Evolutionary conservation across 1,140 invertebrate species (phyloP).

Genomic region (Melitaea cinxia): DNA sequence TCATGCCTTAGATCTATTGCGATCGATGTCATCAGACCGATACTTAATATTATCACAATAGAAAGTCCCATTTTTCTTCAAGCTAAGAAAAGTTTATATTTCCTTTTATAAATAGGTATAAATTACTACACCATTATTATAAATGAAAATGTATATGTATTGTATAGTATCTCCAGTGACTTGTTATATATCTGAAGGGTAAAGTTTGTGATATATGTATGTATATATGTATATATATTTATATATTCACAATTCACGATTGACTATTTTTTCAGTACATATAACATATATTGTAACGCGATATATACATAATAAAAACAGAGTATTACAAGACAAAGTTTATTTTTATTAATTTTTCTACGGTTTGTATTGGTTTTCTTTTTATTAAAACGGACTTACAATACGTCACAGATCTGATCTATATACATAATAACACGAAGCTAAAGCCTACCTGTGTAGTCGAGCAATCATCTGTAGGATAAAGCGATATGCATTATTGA

Average conservation of each 20-base stretch:
- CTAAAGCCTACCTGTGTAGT: conserved; percentile 30
- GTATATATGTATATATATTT: conserved; percentile 27
- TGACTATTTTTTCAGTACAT: conserved; percentile 11
- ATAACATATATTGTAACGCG: conserved; percentile 1
- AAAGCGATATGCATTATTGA: conserved; percentile 24
- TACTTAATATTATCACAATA: conserved; percentile 11
- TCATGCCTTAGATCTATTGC: conserved; percentile 32
- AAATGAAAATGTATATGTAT: conserved; percentile 13
- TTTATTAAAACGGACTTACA: not conserved
- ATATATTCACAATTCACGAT: conserved; percentile 15
- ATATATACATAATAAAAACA: not conserved
- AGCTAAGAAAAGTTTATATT: not conserved
- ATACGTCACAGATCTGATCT: conserved; percentile 8
- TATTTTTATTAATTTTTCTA: no score
- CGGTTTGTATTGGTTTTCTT: not conserved
- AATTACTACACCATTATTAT: not conserved
- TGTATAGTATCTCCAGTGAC: conserved; percentile 32
- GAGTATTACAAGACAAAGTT: conserved; percentile 3
- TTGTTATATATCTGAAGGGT: conserved; percentile 35
- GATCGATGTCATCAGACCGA: conserved; percentile 23
- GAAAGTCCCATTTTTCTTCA: not conserved
- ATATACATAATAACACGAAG: conserved; percentile 10
- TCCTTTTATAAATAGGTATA: not conserved
- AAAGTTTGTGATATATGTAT: conserved; percentile 35
- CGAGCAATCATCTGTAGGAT: conserved; percentile 34